Conservation (phyloP, 2,888 invertebrate genomes). For the Parascotia fuliginaria region DNA sequence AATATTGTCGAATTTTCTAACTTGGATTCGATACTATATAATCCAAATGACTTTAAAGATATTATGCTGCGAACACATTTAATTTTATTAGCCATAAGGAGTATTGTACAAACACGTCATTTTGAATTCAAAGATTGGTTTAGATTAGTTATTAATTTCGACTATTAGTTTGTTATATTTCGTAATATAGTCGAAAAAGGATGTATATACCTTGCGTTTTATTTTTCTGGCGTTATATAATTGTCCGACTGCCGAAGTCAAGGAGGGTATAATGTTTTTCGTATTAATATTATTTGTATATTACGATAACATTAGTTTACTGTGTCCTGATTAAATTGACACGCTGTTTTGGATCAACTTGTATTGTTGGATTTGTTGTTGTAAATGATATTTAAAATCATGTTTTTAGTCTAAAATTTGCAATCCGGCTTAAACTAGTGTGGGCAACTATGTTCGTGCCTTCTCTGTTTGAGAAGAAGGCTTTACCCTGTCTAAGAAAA, state of each 20-base stretch:
- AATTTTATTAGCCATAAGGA: not conserved
- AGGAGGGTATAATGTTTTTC: too few species aligned
- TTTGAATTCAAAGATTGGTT: not conserved
- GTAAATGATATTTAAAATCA: too few species aligned
- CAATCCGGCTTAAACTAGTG: too few species aligned
- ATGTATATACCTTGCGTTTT: conserved; percentile 32
- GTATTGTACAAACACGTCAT: not conserved
- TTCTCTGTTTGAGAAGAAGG: too few species aligned
- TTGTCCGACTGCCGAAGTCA: too few species aligned
- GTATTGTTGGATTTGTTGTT: conserved; percentile 1
- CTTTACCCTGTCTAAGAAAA: too few species aligned
- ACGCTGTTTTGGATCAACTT: conserved; percentile 25
- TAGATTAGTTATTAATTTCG: not conserved
- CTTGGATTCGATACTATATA: not conserved
- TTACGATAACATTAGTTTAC: conserved; percentile 25
- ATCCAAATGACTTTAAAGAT: not conserved
- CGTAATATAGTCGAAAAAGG: conserved; percentile 2
- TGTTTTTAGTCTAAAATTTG: too few species aligned
- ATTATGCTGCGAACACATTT: not conserved
- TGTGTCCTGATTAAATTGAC: conserved; percentile 41
- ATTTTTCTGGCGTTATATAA: conserved; percentile 34
- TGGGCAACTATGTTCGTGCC: too few species aligned
- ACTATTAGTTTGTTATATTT: not conserved
- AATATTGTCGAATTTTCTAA: not conserved
- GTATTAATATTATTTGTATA: conserved; percentile 36